Evolutionary conservation across 1,140 invertebrate species (phyloP), one percentile per base, ranked within the genome.

Genomic region (Drosophila pachea): DNA sequence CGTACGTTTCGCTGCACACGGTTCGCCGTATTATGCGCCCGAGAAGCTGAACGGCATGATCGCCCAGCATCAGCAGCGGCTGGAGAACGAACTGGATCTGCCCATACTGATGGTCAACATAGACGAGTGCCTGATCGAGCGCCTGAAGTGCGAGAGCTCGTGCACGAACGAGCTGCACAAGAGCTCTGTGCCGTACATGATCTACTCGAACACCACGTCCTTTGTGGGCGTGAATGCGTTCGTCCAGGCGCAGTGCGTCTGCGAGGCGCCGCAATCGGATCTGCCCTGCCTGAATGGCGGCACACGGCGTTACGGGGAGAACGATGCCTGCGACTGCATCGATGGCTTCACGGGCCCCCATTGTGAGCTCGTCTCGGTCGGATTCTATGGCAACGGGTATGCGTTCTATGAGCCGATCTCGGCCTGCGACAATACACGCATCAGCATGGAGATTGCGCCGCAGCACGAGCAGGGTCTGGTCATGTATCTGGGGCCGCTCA

Each of bases 401-500:
- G 97, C 97, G 1, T 93, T 98, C 90, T 98, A 97, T 90, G 93
- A 94, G 0, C 92, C 96, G 0, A 92, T 97, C 9, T 92, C 94
- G 29, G 91, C 94, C 0, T 95, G 95, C 83, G 93, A 94, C 53
- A 94, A 95, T 59, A 94, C 93, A 50, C 93, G 91, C 77, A 93
- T 96, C 40, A 95, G 93, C 54, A 89, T 99, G 5, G 94, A 97
- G 69, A 91, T 98, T 59, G 93, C 94, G 0, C 92, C 95, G 3
- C 91, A 94, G 81, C 90, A 91, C 22, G 92, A 93, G 14, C 92
- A 94, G 89, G 97, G 96, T 11, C 91, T 99, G 1, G 91, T 99
- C 22, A 95, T 99, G 89, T 99, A 99, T 88, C 92, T 96, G 81
- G 98, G 98, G 12, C 98, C 98, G 0, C 91, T 97, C 60, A 92